Evolutionary conservation across 2,888 invertebrate genomes (phyloP).

Genomic region (Melieria crassipennis): DNA sequence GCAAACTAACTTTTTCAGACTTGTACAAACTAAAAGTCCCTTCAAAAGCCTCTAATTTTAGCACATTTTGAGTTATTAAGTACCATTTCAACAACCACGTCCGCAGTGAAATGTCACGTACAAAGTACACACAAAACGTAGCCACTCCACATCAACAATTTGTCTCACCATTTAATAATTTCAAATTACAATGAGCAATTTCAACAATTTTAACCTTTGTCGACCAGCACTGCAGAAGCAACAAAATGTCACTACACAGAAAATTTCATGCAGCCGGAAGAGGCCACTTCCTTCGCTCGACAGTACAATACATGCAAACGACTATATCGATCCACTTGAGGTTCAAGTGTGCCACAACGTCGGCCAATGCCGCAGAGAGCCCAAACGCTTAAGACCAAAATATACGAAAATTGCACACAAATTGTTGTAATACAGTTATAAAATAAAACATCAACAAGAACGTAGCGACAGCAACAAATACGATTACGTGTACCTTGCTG

Average conservation of each 20-base stretch:
- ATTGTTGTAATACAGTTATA: slow-evolving; percentile 18
- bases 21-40: too few species aligned
- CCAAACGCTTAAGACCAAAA: background rate
- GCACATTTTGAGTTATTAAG: background rate
- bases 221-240: background rate
- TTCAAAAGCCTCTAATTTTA: background rate
- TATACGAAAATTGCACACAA: background rate
- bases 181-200: background rate
- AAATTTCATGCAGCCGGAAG: background rate
- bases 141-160: background rate
- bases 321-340: slow-evolving; percentile 39
- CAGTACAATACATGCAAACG: slow-evolving; percentile 2
- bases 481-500: background rate
- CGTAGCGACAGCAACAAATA: background rate
- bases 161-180: background rate
- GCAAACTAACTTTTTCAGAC: too few species aligned
- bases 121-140: background rate
- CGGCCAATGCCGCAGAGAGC: background rate
- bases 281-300: background rate
- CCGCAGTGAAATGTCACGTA: background rate
- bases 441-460: background rate
- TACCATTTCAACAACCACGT: background rate
- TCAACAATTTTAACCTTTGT: background rate
- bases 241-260: background rate
- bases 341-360: slow-evolving; percentile 2